Evolutionary conservation across 2,888 invertebrate genomes (phyloP).

Genomic region (Drosophila melanosoma): DNA sequence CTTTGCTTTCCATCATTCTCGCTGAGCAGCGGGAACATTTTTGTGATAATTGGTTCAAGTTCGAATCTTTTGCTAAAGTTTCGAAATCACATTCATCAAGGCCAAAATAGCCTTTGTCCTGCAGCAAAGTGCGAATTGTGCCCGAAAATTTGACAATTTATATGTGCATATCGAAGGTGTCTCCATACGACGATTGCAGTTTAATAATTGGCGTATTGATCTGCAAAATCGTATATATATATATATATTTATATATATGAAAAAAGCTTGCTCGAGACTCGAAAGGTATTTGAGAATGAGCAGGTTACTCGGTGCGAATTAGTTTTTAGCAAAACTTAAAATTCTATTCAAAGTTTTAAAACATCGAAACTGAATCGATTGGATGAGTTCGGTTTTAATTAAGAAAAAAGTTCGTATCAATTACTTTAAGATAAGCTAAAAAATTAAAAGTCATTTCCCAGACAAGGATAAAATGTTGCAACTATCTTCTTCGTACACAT

Average conservation of each 20-base stretch:
- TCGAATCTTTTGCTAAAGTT: slow-evolving; percentile 66
- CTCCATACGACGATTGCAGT: slow-evolving; percentile 67
- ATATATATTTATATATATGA: not conserved
- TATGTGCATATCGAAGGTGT: slow-evolving; percentile 70
- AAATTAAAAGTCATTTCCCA: too few species aligned
- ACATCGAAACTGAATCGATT: not conserved
- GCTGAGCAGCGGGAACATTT: slow-evolving; percentile 66
- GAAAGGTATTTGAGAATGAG: not conserved
- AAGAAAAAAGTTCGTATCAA: too few species aligned
- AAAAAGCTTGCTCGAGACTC: not conserved
- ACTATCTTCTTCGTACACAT: too few species aligned
- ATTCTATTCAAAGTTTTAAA: too few species aligned
- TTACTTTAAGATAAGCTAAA: too few species aligned
- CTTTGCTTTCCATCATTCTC: slow-evolving; percentile 68
- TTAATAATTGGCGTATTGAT: slow-evolving; percentile 65
- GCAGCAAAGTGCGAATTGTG: slow-evolving; percentile 69
- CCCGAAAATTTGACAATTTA: slow-evolving; percentile 74
- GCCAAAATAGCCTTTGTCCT: slow-evolving; percentile 70
- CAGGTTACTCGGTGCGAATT: not conserved
- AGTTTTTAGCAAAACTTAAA: not conserved
- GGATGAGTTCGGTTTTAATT: not conserved
- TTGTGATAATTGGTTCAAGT: slow-evolving; percentile 70
- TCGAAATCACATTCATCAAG: slow-evolving; percentile 70
- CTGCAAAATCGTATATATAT: slow-evolving; percentile 4
- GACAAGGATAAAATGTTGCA: too few species aligned